phyloP scores from a whole-genome alignment of 2,888 invertebrate genomes.

The Pammene fasciana region DNA sequence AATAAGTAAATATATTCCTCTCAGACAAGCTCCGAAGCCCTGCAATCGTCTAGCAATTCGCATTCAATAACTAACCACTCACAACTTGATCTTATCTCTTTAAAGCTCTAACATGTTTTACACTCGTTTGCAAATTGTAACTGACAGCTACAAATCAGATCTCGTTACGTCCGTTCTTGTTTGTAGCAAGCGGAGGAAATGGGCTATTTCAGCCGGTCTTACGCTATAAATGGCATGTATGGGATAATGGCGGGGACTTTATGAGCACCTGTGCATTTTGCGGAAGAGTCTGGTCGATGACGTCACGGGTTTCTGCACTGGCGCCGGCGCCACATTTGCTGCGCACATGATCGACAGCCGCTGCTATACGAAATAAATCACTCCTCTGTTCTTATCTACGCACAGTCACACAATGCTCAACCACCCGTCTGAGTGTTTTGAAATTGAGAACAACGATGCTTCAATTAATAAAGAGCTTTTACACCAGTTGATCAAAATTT shows the following conservation, averaged over 20 bases:
- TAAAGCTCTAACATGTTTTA: conserved; percentile 67
- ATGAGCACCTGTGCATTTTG: conserved; percentile 47
- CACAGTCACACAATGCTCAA: conserved; percentile 50
- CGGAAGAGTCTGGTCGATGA: conserved; percentile 51
- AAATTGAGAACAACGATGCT: conserved; percentile 22
- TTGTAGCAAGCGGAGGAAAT: conserved; percentile 51
- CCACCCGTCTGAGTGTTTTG: conserved; percentile 51
- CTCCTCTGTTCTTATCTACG: conserved; percentile 63
- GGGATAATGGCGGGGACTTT: conserved; percentile 41
- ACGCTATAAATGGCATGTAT: conserved; percentile 50
- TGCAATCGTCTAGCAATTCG: conserved; percentile 66
- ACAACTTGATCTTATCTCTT: conserved; percentile 71
- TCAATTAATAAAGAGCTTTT: conserved; percentile 20
- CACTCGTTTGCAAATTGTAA: conserved; percentile 78
- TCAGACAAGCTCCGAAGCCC: conserved; percentile 57
- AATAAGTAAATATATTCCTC: conserved; percentile 69
- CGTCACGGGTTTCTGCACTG: conserved; percentile 66
- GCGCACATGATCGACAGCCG: conserved; percentile 72
- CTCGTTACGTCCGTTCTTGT: conserved; percentile 54
- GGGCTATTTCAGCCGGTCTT: conserved; percentile 51
- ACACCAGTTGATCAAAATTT: background rate
- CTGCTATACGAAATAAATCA: conserved; percentile 71
- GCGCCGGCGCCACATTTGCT: conserved; percentile 75
- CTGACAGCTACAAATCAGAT: conserved; percentile 71
- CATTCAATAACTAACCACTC: conserved; percentile 69